phyloP scores from a whole-genome alignment of 2,888 invertebrate species.

The Thecocarcelia acutangulata region DNA sequence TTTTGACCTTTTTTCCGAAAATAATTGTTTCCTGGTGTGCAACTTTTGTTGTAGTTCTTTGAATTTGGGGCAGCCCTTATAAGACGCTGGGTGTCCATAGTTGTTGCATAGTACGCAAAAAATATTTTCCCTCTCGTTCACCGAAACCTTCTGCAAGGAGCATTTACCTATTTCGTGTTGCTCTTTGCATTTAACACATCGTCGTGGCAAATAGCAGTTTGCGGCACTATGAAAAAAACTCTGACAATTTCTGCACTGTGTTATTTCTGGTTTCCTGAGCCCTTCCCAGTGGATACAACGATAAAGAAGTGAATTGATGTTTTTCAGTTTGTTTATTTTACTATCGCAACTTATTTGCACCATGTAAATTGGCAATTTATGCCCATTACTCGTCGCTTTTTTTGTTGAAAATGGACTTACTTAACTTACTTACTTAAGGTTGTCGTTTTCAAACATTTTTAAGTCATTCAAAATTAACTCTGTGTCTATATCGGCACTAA shows the following conservation, averaged over 20 bases:
- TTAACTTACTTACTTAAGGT: conserved; percentile 19
- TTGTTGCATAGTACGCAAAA: neutral
- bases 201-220: conserved; percentile 19
- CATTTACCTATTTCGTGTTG: conserved; percentile 4
- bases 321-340: neutral
- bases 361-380: conserved; percentile 26
- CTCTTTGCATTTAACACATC: conserved; percentile 11
- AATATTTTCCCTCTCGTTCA: neutral
- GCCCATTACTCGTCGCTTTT: neutral
- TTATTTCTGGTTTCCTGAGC: conserved; percentile 15
- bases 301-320: neutral
- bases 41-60: too few relatives aligned
- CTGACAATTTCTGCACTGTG: neutral
- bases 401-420: conserved; percentile 13
- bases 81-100: neutral
- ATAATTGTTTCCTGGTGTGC: neutral
- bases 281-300: too few relatives aligned
- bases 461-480: neutral
- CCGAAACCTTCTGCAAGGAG: neutral
- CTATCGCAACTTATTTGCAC: conserved; percentile 51
- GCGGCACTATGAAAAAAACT: neutral
- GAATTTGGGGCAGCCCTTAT: too few relatives aligned
- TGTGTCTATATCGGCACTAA: conserved; percentile 18
- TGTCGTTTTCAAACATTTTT: conserved; percentile 6
- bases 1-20: neutral